A percentile compares a stretch with the other conserved stretches of the same genome.
phyloP scores from a whole-genome alignment of 2,888 invertebrate species.

The Ganaspis brasiliensis region DNA sequence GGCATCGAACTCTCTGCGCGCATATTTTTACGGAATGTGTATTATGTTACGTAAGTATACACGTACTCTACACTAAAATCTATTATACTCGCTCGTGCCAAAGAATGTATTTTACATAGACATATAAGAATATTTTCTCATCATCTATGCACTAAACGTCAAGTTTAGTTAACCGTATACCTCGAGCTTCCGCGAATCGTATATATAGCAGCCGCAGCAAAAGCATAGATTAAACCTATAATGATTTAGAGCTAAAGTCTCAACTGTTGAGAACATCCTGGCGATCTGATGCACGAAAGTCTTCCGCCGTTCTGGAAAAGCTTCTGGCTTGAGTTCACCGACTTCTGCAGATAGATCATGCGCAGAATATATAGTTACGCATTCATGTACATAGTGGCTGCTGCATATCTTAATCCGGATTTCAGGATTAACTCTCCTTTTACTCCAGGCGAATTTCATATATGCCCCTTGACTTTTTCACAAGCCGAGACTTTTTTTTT shows the following conservation, averaged over 20 bases:
- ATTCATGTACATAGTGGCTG: not conserved
- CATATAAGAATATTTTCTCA: no score
- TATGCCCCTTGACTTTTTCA: no score
- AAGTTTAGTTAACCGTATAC: no score
- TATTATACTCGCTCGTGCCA: not conserved
- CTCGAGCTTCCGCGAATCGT: no score
- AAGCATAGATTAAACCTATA: no score
- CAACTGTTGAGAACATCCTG: not conserved
- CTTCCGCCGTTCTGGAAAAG: conserved; percentile 12
- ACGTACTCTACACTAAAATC: not conserved
- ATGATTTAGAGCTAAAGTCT: no score
- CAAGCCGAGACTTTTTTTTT: no score
- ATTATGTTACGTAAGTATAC: not conserved
- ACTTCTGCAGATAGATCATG: conserved; percentile 2
- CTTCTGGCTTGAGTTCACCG: conserved; percentile 5
- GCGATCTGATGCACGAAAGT: not conserved
- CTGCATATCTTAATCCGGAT: not conserved
- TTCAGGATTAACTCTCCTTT: no score
- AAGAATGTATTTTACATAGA: no score
- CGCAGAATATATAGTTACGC: conserved; percentile 1
- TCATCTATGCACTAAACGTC: no score
- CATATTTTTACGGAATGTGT: not conserved
- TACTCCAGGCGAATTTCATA: no score
- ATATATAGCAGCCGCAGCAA: no score
- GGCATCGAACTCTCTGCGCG: not conserved